phyloP scores from a whole-genome alignment of 2,113 vertebrate species.

The Nymphicus hollandicus region DNA sequence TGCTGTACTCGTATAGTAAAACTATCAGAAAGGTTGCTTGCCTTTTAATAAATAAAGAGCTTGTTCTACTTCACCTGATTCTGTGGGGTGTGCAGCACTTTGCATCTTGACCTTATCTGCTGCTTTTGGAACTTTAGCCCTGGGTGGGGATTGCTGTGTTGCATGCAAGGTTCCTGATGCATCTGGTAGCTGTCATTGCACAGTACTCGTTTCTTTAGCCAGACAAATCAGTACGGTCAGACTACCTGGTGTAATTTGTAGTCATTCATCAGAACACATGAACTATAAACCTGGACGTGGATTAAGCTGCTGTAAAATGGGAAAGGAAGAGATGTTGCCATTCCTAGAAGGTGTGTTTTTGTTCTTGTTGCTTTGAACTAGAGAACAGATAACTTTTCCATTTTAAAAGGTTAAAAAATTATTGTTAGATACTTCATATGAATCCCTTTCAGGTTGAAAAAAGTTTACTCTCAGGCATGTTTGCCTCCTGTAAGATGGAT shows the following conservation, averaged over 20 bases:
- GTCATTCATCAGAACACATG: background rate
- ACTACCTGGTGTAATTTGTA: background rate
- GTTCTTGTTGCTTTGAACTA: background rate
- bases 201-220: conserved; percentile 22
- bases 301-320: background rate
- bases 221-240: background rate
- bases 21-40: background rate
- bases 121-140: background rate
- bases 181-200: background rate
- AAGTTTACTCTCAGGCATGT: background rate
- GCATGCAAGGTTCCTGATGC: background rate
- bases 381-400: background rate
- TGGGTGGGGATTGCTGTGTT: background rate
- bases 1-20: background rate
- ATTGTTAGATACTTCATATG: background rate
- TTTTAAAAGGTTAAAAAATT: background rate
- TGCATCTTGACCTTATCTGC: background rate
- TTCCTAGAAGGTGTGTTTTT: background rate
- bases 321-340: background rate
- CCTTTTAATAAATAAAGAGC: background rate
- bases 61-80: background rate
- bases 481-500: background rate
- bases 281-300: background rate
- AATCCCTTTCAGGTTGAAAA: background rate
- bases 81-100: background rate